These are phyloP conservation scores for Lepidurus arcticus DNA, from an alignment of 1,140 invertebrate genomes.

Conservation along the genomic window DNA sequence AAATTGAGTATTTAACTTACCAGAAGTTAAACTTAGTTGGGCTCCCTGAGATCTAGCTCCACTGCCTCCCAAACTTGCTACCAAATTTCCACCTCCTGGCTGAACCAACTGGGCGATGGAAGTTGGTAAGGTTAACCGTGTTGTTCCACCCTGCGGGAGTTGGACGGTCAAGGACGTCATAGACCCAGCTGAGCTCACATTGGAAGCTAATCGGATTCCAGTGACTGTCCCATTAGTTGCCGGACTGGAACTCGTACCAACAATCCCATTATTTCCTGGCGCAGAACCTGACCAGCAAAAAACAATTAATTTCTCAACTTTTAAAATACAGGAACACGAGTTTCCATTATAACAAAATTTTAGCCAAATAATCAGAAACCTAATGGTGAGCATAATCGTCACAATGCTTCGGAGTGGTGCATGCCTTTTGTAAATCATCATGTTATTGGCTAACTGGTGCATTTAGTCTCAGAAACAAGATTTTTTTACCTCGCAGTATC, in stretches of 20 bases:
- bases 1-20: not conserved
- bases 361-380: not conserved
- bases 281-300: not conserved
- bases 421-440: constrained; percentile 4
- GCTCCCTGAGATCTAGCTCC: not conserved
- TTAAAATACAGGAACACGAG: not conserved
- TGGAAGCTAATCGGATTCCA: not conserved
- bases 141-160: not conserved
- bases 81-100: not conserved
- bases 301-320: not conserved
- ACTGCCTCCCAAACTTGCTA: not conserved
- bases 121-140: constrained; percentile 2
- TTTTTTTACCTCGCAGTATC: not conserved
- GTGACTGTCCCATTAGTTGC: not conserved
- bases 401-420: constrained; percentile 16
- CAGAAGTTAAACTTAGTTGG: not conserved
- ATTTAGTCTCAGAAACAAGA: no score
- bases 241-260: not conserved
- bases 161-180: not conserved
- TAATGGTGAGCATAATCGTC: constrained; percentile 21
- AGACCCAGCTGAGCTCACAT: not conserved
- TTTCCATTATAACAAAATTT: not conserved
- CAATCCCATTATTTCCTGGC: not conserved
- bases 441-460: not conserved
- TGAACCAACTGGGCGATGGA: constrained; percentile 18